Base-by-base conservation (phyloP, 2,888 invertebrate species). In the Ennomos fuscantarius region DNA sequence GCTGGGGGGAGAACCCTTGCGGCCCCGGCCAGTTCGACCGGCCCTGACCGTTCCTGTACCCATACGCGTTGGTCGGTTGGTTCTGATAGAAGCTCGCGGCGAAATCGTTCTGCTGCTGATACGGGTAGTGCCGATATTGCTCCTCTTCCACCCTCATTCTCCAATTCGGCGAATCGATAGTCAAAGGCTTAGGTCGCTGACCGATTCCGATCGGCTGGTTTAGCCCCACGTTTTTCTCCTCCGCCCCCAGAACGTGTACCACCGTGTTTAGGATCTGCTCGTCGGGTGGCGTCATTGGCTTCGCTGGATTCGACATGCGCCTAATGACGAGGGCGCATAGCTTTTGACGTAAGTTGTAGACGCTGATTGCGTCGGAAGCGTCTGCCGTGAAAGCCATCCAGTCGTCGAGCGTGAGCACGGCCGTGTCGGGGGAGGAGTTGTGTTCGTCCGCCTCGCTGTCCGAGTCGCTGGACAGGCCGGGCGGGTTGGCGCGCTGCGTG, bases 171-270 rank as follows among this genome's bases (percentile, higher is more conserved):
- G 93, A 93, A 68, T 94, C 94, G 1, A 93, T 84, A 0, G 93
- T 91, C n/a, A 95, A 84, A 2, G 95, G 95, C 68, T 94, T 93
- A 0, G 97, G 97, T 48, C 96, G 89, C 78, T 95, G 95, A 0
- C 96, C 96, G 57, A 97, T 95, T 0, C 96, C 96, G 8, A 93
- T 86, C 0, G 96, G 96, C 72, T 96, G 95, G 52, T 93, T 93
- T 6, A 97, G 82, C 0, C 95, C 95, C 9, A 94, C 92, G 8
- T 94, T 93, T 65, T 94, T 93, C 74, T 97, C 97, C 74, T 96
- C 96, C 0, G 94, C 93, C 8, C 94, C 94, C 43, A 97, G 82
- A 0, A 96, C 94, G 56, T 93, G 93, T 0, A 95, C 94, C 0
- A 96, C 91, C 0, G 95, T 93, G 61, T 93, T 93, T 0, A 96